phyloP scores from a whole-genome alignment of 2,797 vertebrate genomes.

The Sphenodon punctatus region DNA sequence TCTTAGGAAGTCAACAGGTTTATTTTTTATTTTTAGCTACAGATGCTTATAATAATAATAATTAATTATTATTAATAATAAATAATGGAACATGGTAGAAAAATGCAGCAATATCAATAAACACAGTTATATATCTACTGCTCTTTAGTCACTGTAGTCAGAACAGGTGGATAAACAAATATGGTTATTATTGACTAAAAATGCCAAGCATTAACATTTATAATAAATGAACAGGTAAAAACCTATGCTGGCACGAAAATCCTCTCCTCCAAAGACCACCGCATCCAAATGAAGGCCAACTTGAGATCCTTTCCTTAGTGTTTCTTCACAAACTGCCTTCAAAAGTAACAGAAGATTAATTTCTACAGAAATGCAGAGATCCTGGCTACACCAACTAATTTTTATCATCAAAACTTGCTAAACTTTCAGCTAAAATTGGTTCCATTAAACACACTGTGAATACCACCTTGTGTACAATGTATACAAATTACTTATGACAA shows the following conservation, averaged over 20 bases:
- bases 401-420: not conserved
- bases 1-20: not conserved
- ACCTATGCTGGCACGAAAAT: constrained; percentile 99
- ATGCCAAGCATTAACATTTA: not conserved
- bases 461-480: not conserved
- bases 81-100: not conserved
- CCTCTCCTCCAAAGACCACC: constrained; percentile 96
- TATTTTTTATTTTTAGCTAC: not conserved
- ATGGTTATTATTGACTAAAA: not conserved
- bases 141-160: not conserved
- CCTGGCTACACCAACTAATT: not conserved
- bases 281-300: constrained; percentile 90
- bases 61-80: too few species aligned
- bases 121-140: not conserved
- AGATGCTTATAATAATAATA: too few species aligned
- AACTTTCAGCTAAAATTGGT: not conserved
- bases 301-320: constrained; percentile 76
- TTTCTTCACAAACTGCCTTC: constrained; percentile 92
- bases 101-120: not conserved
- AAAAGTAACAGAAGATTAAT: constrained; percentile 57
- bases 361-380: not conserved
- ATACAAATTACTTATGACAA: constrained; percentile 43
- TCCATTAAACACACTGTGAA: not conserved
- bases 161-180: not conserved
- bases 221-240: constrained; percentile 24